Evolutionary conservation across 2,888 invertebrate genomes (phyloP).

Genomic region (Philereme vetulata): DNA sequence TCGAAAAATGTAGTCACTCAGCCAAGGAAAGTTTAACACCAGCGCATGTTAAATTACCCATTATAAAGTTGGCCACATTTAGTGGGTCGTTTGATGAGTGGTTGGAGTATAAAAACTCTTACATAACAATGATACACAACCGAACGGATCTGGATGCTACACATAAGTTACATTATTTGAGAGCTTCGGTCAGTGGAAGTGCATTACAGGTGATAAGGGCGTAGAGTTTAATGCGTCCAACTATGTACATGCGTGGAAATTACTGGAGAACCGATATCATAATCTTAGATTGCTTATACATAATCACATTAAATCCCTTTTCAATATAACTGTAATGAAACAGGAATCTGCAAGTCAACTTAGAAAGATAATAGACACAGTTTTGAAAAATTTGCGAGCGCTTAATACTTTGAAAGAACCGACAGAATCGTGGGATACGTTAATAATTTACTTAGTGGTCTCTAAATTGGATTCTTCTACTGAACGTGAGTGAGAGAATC

Average conservation of each 20-base stretch:
- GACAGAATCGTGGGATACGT: too few species aligned
- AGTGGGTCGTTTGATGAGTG: slow-evolving; percentile 38
- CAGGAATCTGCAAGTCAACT: too few species aligned
- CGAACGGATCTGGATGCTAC: slow-evolving; percentile 14
- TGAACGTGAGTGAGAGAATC: slow-evolving; percentile 37
- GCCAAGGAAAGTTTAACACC: too few species aligned
- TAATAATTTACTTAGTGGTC: too few species aligned
- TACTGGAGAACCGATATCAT: slow-evolving; percentile 23
- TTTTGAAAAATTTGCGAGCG: too few species aligned
- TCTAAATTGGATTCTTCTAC: slow-evolving; percentile 31
- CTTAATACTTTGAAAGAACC: too few species aligned
- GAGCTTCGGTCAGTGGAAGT: slow-evolving; percentile 27
- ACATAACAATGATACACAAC: slow-evolving; percentile 31
- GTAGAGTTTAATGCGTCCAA: slow-evolving; percentile 32
- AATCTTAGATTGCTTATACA: slow-evolving; percentile 11
- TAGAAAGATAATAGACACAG: too few species aligned
- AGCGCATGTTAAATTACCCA: slow-evolving; percentile 13
- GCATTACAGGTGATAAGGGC: slow-evolving; percentile 27
- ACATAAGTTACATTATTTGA: slow-evolving; percentile 35
- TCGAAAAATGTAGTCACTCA: too few species aligned
- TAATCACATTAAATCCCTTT: slow-evolving; percentile 13
- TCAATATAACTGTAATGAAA: slow-evolving; percentile 1
- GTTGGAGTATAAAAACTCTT: slow-evolving; percentile 34
- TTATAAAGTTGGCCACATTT: slow-evolving; percentile 33
- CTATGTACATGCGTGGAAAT: slow-evolving; percentile 29